phyloP scores from a whole-genome alignment of 2,888 invertebrate genomes.

The Cybosia mesomella region DNA sequence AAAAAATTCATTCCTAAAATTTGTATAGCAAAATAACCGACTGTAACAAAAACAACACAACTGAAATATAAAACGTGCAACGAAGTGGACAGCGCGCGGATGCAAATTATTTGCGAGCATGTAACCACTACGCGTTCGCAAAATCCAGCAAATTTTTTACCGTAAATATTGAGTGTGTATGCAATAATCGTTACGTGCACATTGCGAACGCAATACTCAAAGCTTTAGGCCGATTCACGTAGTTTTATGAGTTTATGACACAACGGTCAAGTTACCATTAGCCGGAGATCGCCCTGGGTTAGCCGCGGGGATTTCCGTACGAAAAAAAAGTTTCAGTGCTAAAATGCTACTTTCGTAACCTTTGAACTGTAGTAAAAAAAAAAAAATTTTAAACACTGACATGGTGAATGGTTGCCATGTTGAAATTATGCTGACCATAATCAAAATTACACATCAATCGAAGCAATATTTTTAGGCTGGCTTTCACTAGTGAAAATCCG shows the following conservation, averaged over 20 bases:
- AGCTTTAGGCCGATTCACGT: neutral
- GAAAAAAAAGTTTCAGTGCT: no score
- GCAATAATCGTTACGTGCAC: conserved; percentile 12
- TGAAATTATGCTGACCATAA: no score
- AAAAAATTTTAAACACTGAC: no score
- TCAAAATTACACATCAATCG: no score
- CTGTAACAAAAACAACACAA: conserved; percentile 18
- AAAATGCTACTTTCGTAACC: no score
- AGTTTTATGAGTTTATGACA: neutral
- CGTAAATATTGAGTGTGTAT: conserved; percentile 23
- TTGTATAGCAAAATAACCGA: conserved; percentile 9
- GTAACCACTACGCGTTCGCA: conserved; percentile 20
- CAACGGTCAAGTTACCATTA: neutral
- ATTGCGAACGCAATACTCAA: conserved; percentile 6
- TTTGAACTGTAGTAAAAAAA: no score
- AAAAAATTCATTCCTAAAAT: neutral
- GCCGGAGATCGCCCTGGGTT: no score
- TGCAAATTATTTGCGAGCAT: conserved; percentile 49
- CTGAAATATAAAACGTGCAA: conserved; percentile 25
- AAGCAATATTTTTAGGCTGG: no score
- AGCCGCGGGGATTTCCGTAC: no score
- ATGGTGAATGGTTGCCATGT: no score
- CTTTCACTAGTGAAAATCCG: no score
- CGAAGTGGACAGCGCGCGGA: conserved; percentile 33
- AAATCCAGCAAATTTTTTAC: conserved; percentile 25